Evolutionary conservation across 2,797 vertebrate species (phyloP), one percentile per base, ranked within the genome.

Genomic region (Synanceia verrucosa): DNA sequence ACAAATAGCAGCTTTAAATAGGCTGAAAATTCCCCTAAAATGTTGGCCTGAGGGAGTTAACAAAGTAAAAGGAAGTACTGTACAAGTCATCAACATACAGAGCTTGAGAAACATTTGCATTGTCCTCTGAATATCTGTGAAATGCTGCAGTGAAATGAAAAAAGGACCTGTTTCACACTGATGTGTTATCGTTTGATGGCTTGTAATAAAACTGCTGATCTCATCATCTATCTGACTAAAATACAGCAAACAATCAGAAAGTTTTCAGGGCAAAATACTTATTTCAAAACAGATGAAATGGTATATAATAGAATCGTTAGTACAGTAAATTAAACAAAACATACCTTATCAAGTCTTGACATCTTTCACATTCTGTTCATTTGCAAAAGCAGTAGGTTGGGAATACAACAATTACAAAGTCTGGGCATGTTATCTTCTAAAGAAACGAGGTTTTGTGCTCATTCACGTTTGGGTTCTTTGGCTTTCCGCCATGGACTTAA

Each of bases 11-110:
- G 73, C 84, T 91, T 89, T 86, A 91, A 92, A 93, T 90, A 90
- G 78, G 76, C 50, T 63, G 62, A 91, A 89, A 93, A 92, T 86
- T 89, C 91, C 92, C 90, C 92, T 88, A 89, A 89, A 87, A 82
- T 78, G 84, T 71, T 78, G 65, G 78, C 83, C 69, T 59, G 63
- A 76, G 70, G 73, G 80, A 70, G 81, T 88, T 85, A 88, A 91
- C 83, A 87, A 76, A 86, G 75, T 73, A 78, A 86, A 88, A 89
- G 88, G 84, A 91, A 91, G 89, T 89, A 71, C 63, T 57, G 55
- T 48, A 23, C 65, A 60, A 84, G 79, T 65, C 76, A 74, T 78
- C 82, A 72, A 60, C 67, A 84, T 53, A 72, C 37, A 77, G 76
- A 81, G 71, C 70, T 37, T 71, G 26, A 72, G 19, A 74, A 70